Base-by-base conservation (phyloP, 1,140 invertebrate species). In the Aethina tumida region DNA sequence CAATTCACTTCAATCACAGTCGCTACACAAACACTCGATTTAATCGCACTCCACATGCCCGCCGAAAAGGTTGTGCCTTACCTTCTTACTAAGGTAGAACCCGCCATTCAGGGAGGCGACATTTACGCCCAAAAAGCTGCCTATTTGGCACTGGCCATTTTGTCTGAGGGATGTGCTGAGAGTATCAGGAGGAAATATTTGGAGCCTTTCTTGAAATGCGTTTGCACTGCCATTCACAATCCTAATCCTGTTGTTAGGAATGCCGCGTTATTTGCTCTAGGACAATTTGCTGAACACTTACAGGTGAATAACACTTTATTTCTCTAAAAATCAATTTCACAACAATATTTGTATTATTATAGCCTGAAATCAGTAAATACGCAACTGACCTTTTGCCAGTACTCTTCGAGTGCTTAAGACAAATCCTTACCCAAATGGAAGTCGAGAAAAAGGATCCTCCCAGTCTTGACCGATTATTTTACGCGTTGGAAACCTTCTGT, bases 91-190 rank as follows among this genome's bases (percentile, higher is more conserved):
- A 48, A 56, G 19, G 47, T 56, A 15, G 75, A 84, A 44, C 69
- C 74, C 17, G 71, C 73, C 3, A 49, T 84, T 13, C 61, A 68
- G 40, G 41, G 69, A 9, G 58, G 58, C 2, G 67, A 83, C 44
- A 58, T 72, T 5, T 69, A 74, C 33, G 64, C 64, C 0, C 72
- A 79, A 35, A 80, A 79, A 52, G 84, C 79, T 8, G 75, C 77
- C 2, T 87, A 79, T 56, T 56, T 86, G 9, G 66, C 77, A 9
- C 67, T 89, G 50, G 84, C 81, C 19, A 76, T 86, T 25, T 62
- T 85, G 28, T 77, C 80, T 5, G 85, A 90, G 64, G 85, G 86
- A 1, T 89, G 84, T 61, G 69, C 81, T 0, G 84, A 88, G 46
- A 73, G 77, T 31, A 77, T 90, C 8, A 67, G 76, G 35, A 64